Evolutionary conservation across 2,113 vertebrate genomes (phyloP), one percentile per base, ranked within the genome.

Genomic region (Sander vitreus): DNA sequence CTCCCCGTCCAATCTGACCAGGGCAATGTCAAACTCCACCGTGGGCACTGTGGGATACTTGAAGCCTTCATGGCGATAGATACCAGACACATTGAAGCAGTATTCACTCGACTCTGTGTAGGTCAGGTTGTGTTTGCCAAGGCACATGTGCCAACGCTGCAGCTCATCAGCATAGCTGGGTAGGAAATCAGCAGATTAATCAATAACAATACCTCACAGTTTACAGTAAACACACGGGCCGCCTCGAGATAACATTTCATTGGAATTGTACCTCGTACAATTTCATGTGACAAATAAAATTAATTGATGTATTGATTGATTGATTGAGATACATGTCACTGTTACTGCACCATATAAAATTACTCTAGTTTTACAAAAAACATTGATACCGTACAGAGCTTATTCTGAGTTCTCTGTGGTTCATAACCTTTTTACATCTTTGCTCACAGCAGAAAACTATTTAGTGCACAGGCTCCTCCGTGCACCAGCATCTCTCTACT

Each of bases 71-170:
- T 96, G 95, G 14, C 89, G 88, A 84, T 95, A 91, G 80, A 96
- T 95, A 39, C 88, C 93, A 30, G 84, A 59, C 81, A 95, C 90
- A 2, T 45, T 50, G 47, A 91, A 91, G 87, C 95, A 96, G 36
- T 2, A 70, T 77, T 96, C 90, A 4, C 83, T 89, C 0, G 85
- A 33, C 80, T 96, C 95, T 0, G 85, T 81, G 70, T 83, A 50
- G 36, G 94, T 96, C 88, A 96, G 89, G 86, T 96, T 96, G 90
- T 96, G 93, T 91, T 96, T 96, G 58, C 94, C 94, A 6, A 96
- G 84, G 80, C 95, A 96, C 92, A 96, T 95, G 68, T 81, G 91
- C 95, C 95, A 96, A 27, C 95, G 94, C 19, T 92, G 88, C 36
- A 96, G 89, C 85, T 96, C 93, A 85, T 96, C 93, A 13, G 94